These are phyloP conservation scores for Probosciger aterrimus DNA, from an alignment of 2,113 vertebrate genomes.

Conservation along the genomic window DNA sequence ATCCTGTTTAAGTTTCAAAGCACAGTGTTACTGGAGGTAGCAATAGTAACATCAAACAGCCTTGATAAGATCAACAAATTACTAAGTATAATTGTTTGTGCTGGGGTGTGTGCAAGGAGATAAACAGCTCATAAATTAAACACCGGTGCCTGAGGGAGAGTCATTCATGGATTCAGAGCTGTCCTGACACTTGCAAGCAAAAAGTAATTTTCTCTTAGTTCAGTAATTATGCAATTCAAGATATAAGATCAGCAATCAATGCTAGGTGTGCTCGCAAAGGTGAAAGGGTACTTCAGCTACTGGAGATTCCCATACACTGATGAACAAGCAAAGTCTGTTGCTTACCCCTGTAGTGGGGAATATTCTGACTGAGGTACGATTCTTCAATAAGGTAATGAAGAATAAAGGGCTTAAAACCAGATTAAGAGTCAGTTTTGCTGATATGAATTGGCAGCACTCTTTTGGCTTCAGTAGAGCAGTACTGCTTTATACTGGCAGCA, in stretches of 20 bases:
- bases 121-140: conserved; percentile 74
- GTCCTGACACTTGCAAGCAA: conserved; percentile 34
- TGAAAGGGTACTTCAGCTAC: neutral
- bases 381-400: neutral
- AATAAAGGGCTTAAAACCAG: neutral
- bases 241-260: conserved; percentile 25
- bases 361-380: neutral
- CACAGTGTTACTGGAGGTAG: conserved; percentile 30
- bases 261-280: conserved; percentile 12
- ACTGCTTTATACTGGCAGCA: neutral
- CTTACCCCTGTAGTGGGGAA: neutral
- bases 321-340: neutral
- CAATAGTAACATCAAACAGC: conserved; percentile 53
- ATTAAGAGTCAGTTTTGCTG: neutral
- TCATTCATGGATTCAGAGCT: conserved; percentile 40
- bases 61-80: conserved; percentile 71
- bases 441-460: neutral
- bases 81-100: conserved; percentile 72
- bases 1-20: conserved; percentile 59
- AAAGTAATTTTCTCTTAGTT: conserved; percentile 61
- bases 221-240: conserved; percentile 22
- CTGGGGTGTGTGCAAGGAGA: conserved; percentile 62
- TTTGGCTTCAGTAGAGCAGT: neutral
- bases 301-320: neutral
- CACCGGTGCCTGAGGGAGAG: conserved; percentile 36